These are phyloP conservation scores for Chesias legatella DNA, from an alignment of 2,888 invertebrate genomes.

Conservation along the genomic window DNA sequence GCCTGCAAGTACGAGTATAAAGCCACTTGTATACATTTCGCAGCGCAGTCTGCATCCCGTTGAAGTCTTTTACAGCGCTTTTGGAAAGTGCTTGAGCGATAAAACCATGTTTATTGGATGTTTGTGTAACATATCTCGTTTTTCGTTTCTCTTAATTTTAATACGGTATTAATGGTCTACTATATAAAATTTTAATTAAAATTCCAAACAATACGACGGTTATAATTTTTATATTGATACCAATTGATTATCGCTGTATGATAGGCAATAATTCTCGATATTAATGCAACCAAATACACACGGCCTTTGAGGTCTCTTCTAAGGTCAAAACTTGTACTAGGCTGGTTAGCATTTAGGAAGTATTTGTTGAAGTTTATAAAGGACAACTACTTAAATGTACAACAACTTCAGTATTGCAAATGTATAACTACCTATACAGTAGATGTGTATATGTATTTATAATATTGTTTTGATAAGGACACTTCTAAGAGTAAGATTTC, in stretches of 20 bases:
- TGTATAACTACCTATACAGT: conserved; percentile 4
- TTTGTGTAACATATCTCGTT: conserved; percentile 47
- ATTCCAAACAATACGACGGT: conserved; percentile 27
- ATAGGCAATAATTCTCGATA: conserved; percentile 19
- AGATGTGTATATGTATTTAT: too few species aligned
- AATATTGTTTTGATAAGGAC: too few species aligned
- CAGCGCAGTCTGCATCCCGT: conserved; percentile 48
- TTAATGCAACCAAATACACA: conserved; percentile 3
- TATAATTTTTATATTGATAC: conserved; percentile 20
- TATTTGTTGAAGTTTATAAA: conserved; percentile 18
- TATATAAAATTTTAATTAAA: conserved; percentile 33
- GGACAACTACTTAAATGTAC: conserved; percentile 14
- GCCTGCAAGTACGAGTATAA: too few species aligned
- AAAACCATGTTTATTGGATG: conserved; percentile 52
- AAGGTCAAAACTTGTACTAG: conserved; percentile 23
- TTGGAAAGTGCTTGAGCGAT: conserved; percentile 64
- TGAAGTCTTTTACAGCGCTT: conserved; percentile 75
- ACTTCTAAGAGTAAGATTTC: too few species aligned
- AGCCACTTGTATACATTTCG: background rate
- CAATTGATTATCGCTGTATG: conserved; percentile 8
- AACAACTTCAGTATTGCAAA: conserved; percentile 6
- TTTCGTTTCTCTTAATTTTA: conserved; percentile 48
- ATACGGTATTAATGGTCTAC: conserved; percentile 39
- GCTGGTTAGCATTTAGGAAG: conserved; percentile 15
- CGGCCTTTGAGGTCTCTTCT: conserved; percentile 22